Evolutionary conservation across 2,113 vertebrate genomes (phyloP).

Genomic region (Siniperca knerii): DNA sequence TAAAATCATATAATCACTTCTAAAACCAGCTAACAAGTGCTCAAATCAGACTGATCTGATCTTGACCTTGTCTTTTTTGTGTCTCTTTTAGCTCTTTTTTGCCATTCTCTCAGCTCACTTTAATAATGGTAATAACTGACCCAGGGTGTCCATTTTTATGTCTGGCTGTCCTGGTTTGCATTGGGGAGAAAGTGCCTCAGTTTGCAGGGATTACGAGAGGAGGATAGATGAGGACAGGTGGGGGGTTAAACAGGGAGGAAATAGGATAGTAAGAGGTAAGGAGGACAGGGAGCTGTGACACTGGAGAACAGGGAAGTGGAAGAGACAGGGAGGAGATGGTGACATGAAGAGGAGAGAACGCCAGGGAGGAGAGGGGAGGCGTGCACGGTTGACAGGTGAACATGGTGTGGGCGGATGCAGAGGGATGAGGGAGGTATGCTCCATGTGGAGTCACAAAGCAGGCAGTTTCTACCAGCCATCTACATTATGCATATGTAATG

Average conservation of each 20-base stretch:
- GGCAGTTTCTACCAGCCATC: constrained; percentile 46
- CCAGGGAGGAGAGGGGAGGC: constrained; percentile 32
- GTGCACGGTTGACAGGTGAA: constrained; percentile 58
- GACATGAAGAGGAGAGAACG: constrained; percentile 1
- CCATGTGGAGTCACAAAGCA: constrained; percentile 45
- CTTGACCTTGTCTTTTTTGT: constrained; percentile 9
- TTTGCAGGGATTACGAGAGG: constrained; percentile 27
- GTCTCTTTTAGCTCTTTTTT: constrained; percentile 8
- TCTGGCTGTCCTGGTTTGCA: constrained; percentile 33
- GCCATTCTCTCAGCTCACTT: constrained; percentile 5
- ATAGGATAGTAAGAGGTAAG: constrained; percentile 22
- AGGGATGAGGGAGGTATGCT: constrained; percentile 32
- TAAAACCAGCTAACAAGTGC: constrained; percentile 30
- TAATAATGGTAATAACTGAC: constrained; percentile 28
- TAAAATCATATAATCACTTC: constrained; percentile 8
- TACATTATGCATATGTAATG: constrained; percentile 63
- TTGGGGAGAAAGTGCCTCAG: neutral
- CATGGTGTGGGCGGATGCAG: constrained; percentile 38
- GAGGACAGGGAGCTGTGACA: constrained; percentile 1
- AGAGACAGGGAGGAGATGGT: constrained; percentile 22
- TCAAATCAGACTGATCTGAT: neutral
- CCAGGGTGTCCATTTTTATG: constrained; percentile 27
- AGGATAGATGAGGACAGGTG: constrained; percentile 17
- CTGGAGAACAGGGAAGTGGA: constrained; percentile 8
- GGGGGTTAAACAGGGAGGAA: constrained; percentile 18